Base-by-base conservation (phyloP, 2,797 vertebrate genomes). In the Cryptoblepharus egeriae region DNA sequence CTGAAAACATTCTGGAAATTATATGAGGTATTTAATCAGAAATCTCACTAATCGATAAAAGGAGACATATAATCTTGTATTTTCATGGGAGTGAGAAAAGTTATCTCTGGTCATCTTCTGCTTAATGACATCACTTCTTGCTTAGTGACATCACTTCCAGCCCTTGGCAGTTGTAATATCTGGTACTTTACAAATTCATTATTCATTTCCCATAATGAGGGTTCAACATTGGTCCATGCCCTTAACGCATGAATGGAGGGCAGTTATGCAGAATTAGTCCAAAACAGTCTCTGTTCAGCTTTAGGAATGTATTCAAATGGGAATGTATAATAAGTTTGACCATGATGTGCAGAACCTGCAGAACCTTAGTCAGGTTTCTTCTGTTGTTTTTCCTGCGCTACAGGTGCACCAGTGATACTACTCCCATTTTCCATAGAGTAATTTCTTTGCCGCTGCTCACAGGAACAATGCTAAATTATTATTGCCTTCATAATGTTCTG, bases 41-140 rank as follows among this genome's bases (percentile, higher is more conserved):
- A 84, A 88, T 83, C 89, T 82, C 61, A 64, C 67, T 87, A 90
- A 85, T 88, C 83, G 86, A 64, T 77, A 85, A 77, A 2, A 42
- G 39, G 39, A 42, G 4, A 42, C 39, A 42, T 42, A 42, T 9
- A 42, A 42, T 55, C 13, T 1, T 39, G 67, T 55, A 84, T 78
- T 82, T 80, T 55, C 76, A 84, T 75, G 76, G 78, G 79, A 86
- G 80, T 6, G 0, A 63, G 79, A 49, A 49, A 49, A 13, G 45
- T 49, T 10, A 49, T 42, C 9, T 42, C 39, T 42, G 39, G 39
- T 42, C 45, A 49, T 49, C 12, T 2, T 13, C 45, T 49, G 45
- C 4, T 49, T 49, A 49, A 49, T 49, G 45, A 49, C 45, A 49
- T 49, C 12, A 13, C 45, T 49, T 49, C 45, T 12, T 49, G 45